Base-by-base conservation (phyloP, 2,113 vertebrate genomes). In the Oreochromis aureus region DNA sequence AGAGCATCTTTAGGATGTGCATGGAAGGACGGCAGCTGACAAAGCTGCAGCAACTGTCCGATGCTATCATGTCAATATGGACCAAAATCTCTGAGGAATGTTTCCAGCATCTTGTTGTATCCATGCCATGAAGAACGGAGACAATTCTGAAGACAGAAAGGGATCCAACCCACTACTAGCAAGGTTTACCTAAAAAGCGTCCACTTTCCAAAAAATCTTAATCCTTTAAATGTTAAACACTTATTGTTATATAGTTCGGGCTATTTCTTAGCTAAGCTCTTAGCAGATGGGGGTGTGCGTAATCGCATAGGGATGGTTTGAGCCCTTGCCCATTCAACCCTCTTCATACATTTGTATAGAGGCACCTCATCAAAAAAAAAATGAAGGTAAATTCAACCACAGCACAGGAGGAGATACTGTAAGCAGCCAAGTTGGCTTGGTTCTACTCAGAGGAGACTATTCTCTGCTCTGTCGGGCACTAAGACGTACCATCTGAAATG, bases 401-500 rank as follows among this genome's bases (percentile, higher is more conserved):
- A 58, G 36, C 63, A 82, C 41, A 55, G 19, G 58, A 76, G 39
- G 51, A 58, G 61, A 66, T 82, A 24, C 7, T 56, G 39, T 24
- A 56, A 44, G 27, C 86, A 58, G 48, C 80, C 46, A 32, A 41
- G 22, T 18, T 85, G 30, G 71, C 44, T 86, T 34, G 71, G 58
- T 54, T 83, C 32, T 85, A 51, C 86, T 87, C 82, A 79, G 48
- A 82, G 18, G 54, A 41, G 79, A 85, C 51, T 44, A 11, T 76
- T 78, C 18, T 91, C 44, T 82, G 84, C 78, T 82, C 80, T 48
- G 16, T 13, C 1, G 18, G 59, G 55, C 39, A 81, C 63, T 7
- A 44, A 71, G n/a, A 87, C 36, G 9, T 83, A 58, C 22, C 87
- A 61, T 87, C 61, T 85, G 86, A 90, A 87, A 93, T 89, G 46